These are phyloP conservation scores for Gymnopithys bicolor DNA, from an alignment of 2,797 vertebrate genomes.

Conservation along the genomic window DNA sequence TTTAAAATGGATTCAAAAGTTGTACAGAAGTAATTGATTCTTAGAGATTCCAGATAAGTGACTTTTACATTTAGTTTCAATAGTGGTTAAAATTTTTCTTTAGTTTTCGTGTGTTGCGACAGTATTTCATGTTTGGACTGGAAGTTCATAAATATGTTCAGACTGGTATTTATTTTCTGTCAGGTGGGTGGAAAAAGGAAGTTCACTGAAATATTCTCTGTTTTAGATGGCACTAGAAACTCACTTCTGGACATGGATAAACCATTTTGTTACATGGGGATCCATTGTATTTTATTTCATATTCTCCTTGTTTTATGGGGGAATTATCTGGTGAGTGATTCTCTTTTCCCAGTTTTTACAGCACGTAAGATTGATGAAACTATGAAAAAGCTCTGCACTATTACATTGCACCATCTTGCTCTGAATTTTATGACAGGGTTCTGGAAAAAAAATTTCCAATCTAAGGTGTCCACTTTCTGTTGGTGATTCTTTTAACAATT, in stretches of 20 bases:
- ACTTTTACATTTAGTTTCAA: not conserved
- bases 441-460: not conserved
- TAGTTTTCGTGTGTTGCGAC: not conserved
- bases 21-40: not conserved
- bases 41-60: not conserved
- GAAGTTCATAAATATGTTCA: not conserved
- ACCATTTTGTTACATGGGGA: constrained; percentile 98
- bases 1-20: not conserved
- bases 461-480: not conserved
- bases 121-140: not conserved
- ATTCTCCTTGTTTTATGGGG: constrained; percentile 98
- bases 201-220: not conserved
- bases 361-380: not conserved
- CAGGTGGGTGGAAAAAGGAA: not conserved
- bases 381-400: not conserved
- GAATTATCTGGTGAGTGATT: constrained; percentile 92
- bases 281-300: constrained; percentile 98
- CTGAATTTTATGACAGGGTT: not conserved
- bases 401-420: not conserved
- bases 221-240: constrained; percentile 95
- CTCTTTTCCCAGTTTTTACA: not conserved
- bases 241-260: constrained; percentile 99
- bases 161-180: not conserved
- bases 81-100: not conserved
- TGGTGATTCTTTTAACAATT: not conserved